Base-by-base conservation (phyloP, 2,888 invertebrate genomes). In the Eugnorisma glareosa region DNA sequence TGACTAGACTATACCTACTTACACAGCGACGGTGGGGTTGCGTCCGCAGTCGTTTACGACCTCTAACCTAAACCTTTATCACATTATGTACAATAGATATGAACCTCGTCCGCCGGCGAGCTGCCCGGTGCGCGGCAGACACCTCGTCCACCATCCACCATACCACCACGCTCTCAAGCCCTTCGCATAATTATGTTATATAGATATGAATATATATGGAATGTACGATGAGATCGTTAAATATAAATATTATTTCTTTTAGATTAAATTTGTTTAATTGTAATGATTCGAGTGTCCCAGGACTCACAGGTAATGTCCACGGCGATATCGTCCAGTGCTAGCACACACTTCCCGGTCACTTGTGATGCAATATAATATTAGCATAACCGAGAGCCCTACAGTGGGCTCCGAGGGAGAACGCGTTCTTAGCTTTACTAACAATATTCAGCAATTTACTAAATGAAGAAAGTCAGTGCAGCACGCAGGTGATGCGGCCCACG, bases 61-160 rank as follows among this genome's bases (percentile, higher is more conserved):
- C n/a, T 51, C n/a, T 75, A 63, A 57, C 61, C 70, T 77, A 59
- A 68, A 54, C 76, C 66, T 73, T 77, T 83, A 77, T 83, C 81
- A 85, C 69, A 73, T 79, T 87, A 85, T 86, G 75, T 89, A 88
- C 88, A 88, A 54, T 67, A 67, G 74, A 81, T 86, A 85, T 85
- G 81, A 77, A 73, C 31, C 59, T 75, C 59, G 63, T n/a, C 66
- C 64, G 28, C 11, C 28, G 61, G 48, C 57, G 21, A 61, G n/a
- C 13, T 1, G 63, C 63, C 35, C 40, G 21, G 24, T 35, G 35
- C 11, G 10, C 35, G 61, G 35, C 35, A 18, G 31, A 18, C 57
- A 18, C 57, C 57, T 28, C 28, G 13, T n/a, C 11, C 28, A 18
- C 31, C 18, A 13, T 31, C 31, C 31, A 6, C 31, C 31, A 31